Evolutionary conservation across 2,888 invertebrate species (phyloP), one percentile per base, ranked within the genome.

Genomic region (Caenorhabditis afra): DNA sequence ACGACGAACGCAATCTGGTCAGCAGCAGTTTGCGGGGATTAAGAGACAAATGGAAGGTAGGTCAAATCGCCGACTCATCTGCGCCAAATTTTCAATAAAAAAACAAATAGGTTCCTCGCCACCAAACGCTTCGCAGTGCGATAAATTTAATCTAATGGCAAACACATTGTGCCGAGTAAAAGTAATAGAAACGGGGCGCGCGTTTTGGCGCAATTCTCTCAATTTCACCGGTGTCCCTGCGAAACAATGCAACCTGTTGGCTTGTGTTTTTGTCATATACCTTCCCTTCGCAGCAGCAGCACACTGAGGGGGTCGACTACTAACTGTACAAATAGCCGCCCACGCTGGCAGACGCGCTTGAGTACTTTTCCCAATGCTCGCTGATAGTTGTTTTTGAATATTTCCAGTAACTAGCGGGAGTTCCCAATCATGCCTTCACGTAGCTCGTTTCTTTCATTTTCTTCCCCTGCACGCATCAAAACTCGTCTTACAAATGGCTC

Each of bases 141-240:
- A 71, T 71, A 64, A 55, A 73, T 58, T 73, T 73, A 73, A 73
- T 73, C 73, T 73, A 73, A 73, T 73, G 73, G 64, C 73, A 73
- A 73, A 73, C 73, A 73, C 58, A 73, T 73, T 64, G 23, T 55
- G 71, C 71, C 62, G 22, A 4, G 57, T 14, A 53, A 10, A 53
- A 53, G 4, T 5, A 22, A 49, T 18, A 10, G 47, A 18, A 47
- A 11, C 11, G 61, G 59, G 52, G 22, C 44, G 55, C 41, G n/a
- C 20, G 12, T 50, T 49, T 67, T 45, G 52, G 29, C 59, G 29
- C 37, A 23, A 22, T 68, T 61, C 29, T 29, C 29, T 29, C 29
- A 29, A 29, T 29, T 29, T 29, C n/a, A 29, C 29, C 29, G 29
- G 4, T 7, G 29, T 29, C 29, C 47, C 1, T n/a, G 22, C 41